Conservation (phyloP, 2,888 invertebrate genomes). For the Nemotelus nigrinus region DNA sequence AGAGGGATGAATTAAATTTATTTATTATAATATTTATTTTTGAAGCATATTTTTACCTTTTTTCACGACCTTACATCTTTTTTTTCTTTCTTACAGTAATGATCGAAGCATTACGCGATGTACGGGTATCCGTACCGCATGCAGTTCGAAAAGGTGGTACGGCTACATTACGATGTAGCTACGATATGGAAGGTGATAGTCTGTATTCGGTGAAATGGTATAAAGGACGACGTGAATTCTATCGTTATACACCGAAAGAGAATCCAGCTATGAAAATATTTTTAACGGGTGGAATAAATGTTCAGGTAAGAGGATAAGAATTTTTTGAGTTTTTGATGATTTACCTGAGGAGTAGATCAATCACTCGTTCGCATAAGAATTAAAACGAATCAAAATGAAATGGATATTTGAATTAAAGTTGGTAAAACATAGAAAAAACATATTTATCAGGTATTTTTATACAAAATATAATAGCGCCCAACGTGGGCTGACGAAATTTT, state of each 20-base stretch:
- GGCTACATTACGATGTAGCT: conserved; percentile 76
- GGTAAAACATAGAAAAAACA: no score
- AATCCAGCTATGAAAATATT: conserved; percentile 78
- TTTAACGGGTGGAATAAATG: conserved; percentile 75
- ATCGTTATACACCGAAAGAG: conserved; percentile 82
- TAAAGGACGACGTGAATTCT: conserved; percentile 83
- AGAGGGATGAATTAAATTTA: no score
- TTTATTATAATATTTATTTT: no score
- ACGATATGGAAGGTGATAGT: conserved; percentile 82
- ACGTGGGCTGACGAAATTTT: no score
- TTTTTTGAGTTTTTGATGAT: not conserved
- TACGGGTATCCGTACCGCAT: conserved; percentile 74
- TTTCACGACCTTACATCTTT: not conserved
- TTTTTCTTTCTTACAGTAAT: conserved; percentile 56
- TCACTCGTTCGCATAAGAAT: no score
- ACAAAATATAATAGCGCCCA: no score
- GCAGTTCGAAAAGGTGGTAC: conserved; percentile 74
- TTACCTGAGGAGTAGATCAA: not conserved
- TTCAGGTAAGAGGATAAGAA: conserved; percentile 75
- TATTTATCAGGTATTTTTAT: no score
- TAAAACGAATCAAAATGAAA: no score
- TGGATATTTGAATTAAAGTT: no score
- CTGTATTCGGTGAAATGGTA: conserved; percentile 93
- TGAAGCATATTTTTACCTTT: no score
- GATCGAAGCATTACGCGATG: conserved; percentile 68